Percentiles rank a stretch among this genome's conserved stretches.
These are phyloP conservation scores for Hiodon tergisus DNA, from an alignment of 2,113 vertebrate genomes.

Conservation along the genomic window DNA sequence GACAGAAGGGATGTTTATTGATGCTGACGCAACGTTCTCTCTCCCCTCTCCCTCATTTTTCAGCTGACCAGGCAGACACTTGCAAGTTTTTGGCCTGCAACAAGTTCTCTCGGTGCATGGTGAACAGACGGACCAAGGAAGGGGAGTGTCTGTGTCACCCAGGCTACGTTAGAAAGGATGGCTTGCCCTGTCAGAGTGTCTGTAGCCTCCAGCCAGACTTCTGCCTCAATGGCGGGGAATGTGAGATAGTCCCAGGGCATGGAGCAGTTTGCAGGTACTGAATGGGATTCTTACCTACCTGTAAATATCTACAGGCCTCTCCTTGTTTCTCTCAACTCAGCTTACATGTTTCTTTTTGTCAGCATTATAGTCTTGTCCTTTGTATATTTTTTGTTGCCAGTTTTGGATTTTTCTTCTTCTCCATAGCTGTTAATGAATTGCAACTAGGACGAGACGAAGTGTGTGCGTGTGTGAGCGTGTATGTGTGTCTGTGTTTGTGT, in stretches of 20 bases:
- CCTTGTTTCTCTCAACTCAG: neutral
- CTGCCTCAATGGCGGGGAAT: slow-evolving; percentile 62
- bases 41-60: slow-evolving; percentile 23
- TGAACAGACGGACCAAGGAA: slow-evolving; percentile 62
- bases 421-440: too few relatives aligned
- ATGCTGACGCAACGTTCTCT: slow-evolving; percentile 31
- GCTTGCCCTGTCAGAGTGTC: slow-evolving; percentile 67
- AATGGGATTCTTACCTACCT: neutral
- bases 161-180: slow-evolving; percentile 56
- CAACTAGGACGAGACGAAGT: too few relatives aligned
- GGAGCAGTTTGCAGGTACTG: slow-evolving; percentile 80
- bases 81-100: slow-evolving; percentile 85
- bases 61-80: slow-evolving; percentile 79
- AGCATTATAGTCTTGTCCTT: neutral
- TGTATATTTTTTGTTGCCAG: too few relatives aligned
- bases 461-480: too few relatives aligned
- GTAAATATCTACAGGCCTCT: neutral
- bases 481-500: too few relatives aligned
- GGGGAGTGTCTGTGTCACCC: slow-evolving; percentile 70
- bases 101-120: slow-evolving; percentile 65
- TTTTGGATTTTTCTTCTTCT: too few relatives aligned
- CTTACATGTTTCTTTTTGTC: neutral
- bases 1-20: slow-evolving; percentile 17
- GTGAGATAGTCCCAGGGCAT: slow-evolving; percentile 62
- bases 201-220: slow-evolving; percentile 55